Evolutionary conservation across 2,888 invertebrate genomes (phyloP).

Genomic region (Argyresthia albistria): DNA sequence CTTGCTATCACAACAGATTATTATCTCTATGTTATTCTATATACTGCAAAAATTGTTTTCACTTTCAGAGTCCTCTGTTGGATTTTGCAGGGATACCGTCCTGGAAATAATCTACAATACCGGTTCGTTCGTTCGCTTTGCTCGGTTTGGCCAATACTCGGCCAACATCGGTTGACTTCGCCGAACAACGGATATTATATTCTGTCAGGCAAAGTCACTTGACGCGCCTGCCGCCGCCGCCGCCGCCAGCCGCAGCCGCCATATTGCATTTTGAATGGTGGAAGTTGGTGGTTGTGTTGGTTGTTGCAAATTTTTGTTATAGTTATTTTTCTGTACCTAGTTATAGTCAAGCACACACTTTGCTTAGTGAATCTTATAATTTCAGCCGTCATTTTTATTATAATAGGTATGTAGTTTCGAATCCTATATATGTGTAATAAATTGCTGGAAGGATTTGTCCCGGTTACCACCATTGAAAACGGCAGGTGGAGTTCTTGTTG

Average conservation of each 20-base stretch:
- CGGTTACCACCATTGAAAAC: constrained; percentile 49
- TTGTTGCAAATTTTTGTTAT: constrained; percentile 8
- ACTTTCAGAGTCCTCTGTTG: too few relatives aligned
- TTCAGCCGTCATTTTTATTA: not conserved
- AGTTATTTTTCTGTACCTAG: not conserved
- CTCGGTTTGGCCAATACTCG: too few relatives aligned
- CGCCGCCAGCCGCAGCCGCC: constrained; percentile 4
- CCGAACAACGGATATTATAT: too few relatives aligned
- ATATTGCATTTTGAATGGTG: constrained; percentile 15
- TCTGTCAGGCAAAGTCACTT: too few relatives aligned
- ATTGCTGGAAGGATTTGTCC: constrained; percentile 12
- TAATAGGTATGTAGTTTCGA: not conserved
- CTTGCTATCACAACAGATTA: too few relatives aligned
- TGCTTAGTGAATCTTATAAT: not conserved
- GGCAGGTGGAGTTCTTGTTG: constrained; percentile 36
- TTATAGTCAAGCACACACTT: not conserved
- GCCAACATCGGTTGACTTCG: too few relatives aligned
- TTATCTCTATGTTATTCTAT: too few relatives aligned
- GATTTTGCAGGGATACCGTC: too few relatives aligned
- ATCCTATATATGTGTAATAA: not conserved
- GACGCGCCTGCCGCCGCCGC: too few relatives aligned
- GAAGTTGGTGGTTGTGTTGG: constrained; percentile 13
- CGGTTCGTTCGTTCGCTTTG: too few relatives aligned
- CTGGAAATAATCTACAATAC: too few relatives aligned
- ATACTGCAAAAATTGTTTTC: too few relatives aligned